Evolutionary conservation across 2,888 invertebrate species (phyloP).

Genomic region (Prosopocoilus inquinatus): DNA sequence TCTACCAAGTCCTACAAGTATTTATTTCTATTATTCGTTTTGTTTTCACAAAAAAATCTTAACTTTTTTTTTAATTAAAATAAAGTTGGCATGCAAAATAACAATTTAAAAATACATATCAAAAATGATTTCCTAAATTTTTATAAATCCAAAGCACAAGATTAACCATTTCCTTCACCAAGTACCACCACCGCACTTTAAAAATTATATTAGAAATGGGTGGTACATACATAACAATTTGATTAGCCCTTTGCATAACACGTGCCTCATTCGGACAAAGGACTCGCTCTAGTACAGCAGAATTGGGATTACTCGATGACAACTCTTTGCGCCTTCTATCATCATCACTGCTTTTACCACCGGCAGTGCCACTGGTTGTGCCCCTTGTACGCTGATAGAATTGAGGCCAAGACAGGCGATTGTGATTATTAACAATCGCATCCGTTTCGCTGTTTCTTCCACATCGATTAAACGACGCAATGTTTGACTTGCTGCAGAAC

Average conservation of each 20-base stretch:
- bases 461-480: constrained; percentile 40
- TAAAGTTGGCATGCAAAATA: too few relatives aligned
- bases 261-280: constrained; percentile 66
- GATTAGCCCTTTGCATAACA: constrained; percentile 82
- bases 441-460: constrained; percentile 52
- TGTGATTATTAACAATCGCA: constrained; percentile 54
- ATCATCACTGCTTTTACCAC: constrained; percentile 35
- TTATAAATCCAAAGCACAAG: too few relatives aligned
- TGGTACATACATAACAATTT: constrained; percentile 80
- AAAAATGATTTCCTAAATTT: too few relatives aligned
- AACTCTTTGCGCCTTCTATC: constrained; percentile 49
- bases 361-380: constrained; percentile 45
- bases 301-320: constrained; percentile 45
- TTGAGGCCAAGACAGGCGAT: constrained; percentile 60
- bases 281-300: constrained; percentile 58
- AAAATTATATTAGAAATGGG: background rate
- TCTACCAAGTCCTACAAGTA: too few relatives aligned
- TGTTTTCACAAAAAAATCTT: too few relatives aligned
- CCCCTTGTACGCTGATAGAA: constrained; percentile 43
- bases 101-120: too few relatives aligned
- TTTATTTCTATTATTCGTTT: too few relatives aligned
- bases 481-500: constrained; percentile 48
- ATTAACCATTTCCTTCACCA: too few relatives aligned
- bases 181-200: too few relatives aligned
- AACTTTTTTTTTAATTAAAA: too few relatives aligned